A percentile compares a stretch with the other conserved stretches of the same genome.
phyloP scores from a whole-genome alignment of 2,113 vertebrate genomes.

The Holacanthus passer region DNA sequence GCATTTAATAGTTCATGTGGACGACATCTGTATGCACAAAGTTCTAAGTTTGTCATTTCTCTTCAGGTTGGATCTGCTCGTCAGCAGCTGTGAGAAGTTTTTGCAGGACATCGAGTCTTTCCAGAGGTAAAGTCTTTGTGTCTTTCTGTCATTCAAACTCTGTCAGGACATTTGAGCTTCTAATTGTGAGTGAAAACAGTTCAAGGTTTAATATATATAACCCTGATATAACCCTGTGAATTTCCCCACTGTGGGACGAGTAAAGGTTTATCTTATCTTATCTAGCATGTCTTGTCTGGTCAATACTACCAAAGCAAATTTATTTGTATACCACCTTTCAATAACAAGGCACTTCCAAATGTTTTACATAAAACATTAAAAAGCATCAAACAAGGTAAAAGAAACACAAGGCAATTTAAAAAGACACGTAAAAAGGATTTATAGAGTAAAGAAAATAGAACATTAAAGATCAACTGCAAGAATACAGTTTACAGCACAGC shows the following conservation, averaged over 20 bases:
- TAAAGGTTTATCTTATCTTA: too few relatives aligned
- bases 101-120: conserved; percentile 95
- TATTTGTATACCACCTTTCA: background rate
- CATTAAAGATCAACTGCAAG: too few relatives aligned
- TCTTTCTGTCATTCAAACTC: background rate
- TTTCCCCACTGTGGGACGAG: too few relatives aligned
- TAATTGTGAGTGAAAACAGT: background rate
- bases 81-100: conserved; percentile 93
- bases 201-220: background rate
- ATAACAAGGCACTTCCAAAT: too few relatives aligned
- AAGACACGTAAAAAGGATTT: too few relatives aligned
- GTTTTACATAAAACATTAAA: too few relatives aligned
- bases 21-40: too few relatives aligned
- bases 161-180: background rate
- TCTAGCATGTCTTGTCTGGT: background rate
- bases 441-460: too few relatives aligned
- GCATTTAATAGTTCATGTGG: background rate
- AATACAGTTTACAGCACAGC: too few relatives aligned
- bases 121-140: conserved; percentile 86
- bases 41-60: background rate
- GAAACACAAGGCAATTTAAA: too few relatives aligned
- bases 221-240: too few relatives aligned
- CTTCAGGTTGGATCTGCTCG: conserved; percentile 89
- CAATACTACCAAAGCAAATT: background rate
- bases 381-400: too few relatives aligned